Evolutionary conservation across 2,113 vertebrate genomes (phyloP).

Genomic region (Melanostigma gelatinosum): DNA sequence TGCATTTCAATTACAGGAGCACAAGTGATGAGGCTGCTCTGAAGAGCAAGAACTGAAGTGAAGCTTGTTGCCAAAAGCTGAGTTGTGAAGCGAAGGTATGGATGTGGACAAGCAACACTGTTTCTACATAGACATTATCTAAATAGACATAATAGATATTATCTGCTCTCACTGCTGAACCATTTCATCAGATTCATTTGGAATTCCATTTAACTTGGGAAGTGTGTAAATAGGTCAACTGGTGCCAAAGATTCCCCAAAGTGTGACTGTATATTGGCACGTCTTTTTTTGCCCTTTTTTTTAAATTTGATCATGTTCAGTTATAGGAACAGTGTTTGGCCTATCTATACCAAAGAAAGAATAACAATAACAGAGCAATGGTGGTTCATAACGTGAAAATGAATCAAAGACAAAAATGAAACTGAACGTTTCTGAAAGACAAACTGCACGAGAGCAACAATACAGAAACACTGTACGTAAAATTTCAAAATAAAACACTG

Average conservation of each 20-base stretch:
- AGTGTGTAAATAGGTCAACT: slow-evolving; percentile 46
- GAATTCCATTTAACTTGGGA: slow-evolving; percentile 26
- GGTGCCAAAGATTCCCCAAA: slow-evolving; percentile 43
- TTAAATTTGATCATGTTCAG: not conserved
- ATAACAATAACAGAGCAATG: not conserved
- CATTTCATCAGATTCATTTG: slow-evolving; percentile 39
- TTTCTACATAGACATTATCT: slow-evolving; percentile 33
- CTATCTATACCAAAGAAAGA: not conserved
- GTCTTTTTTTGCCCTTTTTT: slow-evolving; percentile 1
- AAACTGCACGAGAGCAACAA: not conserved
- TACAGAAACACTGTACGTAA: not conserved
- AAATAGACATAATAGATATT: too few species aligned
- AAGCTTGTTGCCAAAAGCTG: slow-evolving; percentile 39
- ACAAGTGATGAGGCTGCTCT: slow-evolving; percentile 24
- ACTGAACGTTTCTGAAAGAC: not conserved
- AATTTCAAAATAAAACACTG: not conserved
- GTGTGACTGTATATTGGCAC: not conserved
- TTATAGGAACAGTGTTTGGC: not conserved
- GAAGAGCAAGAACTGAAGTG: slow-evolving; percentile 20
- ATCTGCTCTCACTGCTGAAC: slow-evolving; percentile 6
- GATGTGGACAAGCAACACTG: slow-evolving; percentile 13
- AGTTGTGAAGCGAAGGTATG: slow-evolving; percentile 25
- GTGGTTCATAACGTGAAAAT: slow-evolving; percentile 5
- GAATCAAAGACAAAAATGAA: slow-evolving; percentile 2
- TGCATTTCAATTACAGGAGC: slow-evolving; percentile 62